Percentiles rank a stretch among this genome's conserved stretches.
These are phyloP conservation scores for Nebria salina DNA, from an alignment of 2,888 invertebrate genomes.

Conservation along the genomic window DNA sequence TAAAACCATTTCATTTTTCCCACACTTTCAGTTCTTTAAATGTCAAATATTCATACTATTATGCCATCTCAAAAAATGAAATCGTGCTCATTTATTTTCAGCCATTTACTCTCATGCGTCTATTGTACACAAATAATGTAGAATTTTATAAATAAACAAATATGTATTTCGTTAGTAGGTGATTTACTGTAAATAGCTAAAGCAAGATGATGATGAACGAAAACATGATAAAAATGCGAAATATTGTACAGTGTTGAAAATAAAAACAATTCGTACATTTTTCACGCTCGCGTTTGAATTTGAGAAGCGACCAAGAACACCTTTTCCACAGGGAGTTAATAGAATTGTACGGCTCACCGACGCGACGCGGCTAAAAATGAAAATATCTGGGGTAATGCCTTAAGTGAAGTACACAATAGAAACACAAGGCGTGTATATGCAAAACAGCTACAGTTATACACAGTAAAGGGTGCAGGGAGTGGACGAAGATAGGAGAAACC, in stretches of 20 bases:
- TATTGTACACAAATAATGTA: no score
- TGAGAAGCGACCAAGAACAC: neutral
- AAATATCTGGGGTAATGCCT: conserved; percentile 42
- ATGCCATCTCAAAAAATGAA: no score
- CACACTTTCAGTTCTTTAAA: no score
- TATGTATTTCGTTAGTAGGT: no score
- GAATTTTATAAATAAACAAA: no score
- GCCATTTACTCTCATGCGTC: no score
- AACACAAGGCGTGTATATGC: conserved; percentile 45
- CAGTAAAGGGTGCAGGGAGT: neutral
- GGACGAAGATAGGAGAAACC: neutral
- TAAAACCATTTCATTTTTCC: no score
- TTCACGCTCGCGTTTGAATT: neutral
- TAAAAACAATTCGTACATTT: neutral
- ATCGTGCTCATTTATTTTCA: no score
- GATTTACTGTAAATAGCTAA: neutral
- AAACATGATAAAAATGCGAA: neutral
- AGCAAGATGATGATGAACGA: neutral
- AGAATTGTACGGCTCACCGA: conserved; percentile 22
- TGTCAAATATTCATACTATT: no score
- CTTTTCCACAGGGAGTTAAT: conserved; percentile 34
- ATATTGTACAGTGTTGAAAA: neutral
- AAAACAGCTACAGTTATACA: conserved; percentile 23
- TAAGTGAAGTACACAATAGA: conserved; percentile 43
- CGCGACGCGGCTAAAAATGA: conserved; percentile 30